phyloP scores from a whole-genome alignment of 2,797 vertebrate species.

The Clarias laeviceps region DNA sequence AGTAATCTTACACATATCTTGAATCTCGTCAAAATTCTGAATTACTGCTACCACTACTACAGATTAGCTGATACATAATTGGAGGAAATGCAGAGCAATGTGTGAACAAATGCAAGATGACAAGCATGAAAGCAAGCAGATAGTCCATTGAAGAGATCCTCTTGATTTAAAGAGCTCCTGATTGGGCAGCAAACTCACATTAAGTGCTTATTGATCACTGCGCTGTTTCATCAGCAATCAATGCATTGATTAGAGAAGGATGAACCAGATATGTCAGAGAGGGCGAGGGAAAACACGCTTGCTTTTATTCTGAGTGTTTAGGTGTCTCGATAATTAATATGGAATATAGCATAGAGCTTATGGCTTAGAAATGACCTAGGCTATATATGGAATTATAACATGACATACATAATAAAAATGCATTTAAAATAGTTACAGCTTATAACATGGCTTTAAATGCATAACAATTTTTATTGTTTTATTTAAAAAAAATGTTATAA shows the following conservation, averaged over 20 bases:
- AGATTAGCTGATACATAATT: neutral
- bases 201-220: constrained; percentile 78
- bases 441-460: neutral
- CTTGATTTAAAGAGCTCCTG: constrained; percentile 79
- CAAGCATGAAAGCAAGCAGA: constrained; percentile 71
- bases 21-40: neutral
- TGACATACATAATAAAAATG: neutral
- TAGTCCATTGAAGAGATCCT: constrained; percentile 63
- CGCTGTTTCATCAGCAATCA: constrained; percentile 78
- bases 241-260: constrained; percentile 74
- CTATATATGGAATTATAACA: neutral
- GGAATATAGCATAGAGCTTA: neutral
- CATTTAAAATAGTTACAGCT: neutral
- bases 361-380: too few relatives aligned
- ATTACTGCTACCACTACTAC: neutral
- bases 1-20: too few relatives aligned
- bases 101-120: constrained; percentile 57
- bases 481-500: neutral
- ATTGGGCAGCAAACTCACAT: constrained; percentile 81
- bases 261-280: constrained; percentile 67
- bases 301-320: constrained; percentile 45
- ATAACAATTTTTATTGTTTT: neutral
- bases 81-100: constrained; percentile 1
- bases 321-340: neutral
- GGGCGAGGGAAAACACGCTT: constrained; percentile 34